phyloP scores from a whole-genome alignment of 2,797 vertebrate genomes.

The Lagorchestes hirsutus region DNA sequence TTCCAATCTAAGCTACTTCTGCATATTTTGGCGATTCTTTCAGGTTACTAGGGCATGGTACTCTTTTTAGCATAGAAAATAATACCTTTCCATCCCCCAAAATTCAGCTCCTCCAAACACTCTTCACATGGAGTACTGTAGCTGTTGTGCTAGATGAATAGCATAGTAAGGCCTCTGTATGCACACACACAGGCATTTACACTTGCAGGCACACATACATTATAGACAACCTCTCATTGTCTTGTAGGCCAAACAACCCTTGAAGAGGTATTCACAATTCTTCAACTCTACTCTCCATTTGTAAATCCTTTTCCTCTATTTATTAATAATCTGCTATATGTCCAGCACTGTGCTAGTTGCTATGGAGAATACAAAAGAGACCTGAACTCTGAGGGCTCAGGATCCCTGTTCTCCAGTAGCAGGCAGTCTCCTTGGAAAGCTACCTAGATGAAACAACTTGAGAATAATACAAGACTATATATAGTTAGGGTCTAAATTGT shows the following conservation, averaged over 20 bases:
- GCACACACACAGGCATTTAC: too few species aligned
- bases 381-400: neutral
- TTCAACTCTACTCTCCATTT: neutral
- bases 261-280: neutral
- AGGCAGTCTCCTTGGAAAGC: slow-evolving; percentile 21
- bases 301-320: neutral
- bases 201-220: too few species aligned
- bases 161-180: neutral
- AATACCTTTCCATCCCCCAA: neutral
- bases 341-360: neutral
- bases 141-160: neutral
- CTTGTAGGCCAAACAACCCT: neutral
- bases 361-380: slow-evolving; percentile 1
- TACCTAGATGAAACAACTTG: neutral
- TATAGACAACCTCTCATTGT: neutral
- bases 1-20: neutral
- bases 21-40: neutral
- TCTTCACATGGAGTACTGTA: neutral
- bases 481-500: slow-evolving; percentile 5
- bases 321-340: neutral
- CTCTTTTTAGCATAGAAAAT: neutral
- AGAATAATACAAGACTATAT: neutral
- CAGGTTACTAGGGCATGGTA: neutral
- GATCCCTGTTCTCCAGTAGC: neutral
- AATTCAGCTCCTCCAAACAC: neutral